phyloP scores from a whole-genome alignment of 2,797 vertebrate genomes.

The Poeciliopsis turneri region DNA sequence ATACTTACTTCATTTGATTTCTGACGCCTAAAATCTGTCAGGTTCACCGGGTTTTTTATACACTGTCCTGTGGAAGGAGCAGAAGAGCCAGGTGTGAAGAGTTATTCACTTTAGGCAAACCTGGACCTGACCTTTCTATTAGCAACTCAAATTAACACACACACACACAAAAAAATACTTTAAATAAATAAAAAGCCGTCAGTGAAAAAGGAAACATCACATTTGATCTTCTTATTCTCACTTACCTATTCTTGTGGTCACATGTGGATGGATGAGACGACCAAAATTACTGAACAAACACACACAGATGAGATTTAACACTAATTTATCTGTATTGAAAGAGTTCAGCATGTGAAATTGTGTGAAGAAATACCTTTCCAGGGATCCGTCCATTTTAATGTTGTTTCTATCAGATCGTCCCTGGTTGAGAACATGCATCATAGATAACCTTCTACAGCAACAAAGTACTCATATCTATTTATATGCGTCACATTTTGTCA shows the following conservation, averaged over 20 bases:
- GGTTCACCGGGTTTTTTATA: conserved; percentile 15
- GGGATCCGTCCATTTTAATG: conserved; percentile 21
- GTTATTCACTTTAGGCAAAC: background rate
- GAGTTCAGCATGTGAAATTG: background rate
- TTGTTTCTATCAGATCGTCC: conserved; percentile 44
- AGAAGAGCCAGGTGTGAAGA: background rate
- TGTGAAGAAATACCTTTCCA: conserved; percentile 49
- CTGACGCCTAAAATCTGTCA: conserved; percentile 13
- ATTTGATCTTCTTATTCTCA: background rate
- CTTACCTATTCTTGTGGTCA: conserved; percentile 37
- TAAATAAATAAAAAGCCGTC: background rate
- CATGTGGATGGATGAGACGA: conserved; percentile 9
- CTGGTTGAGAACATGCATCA: conserved; percentile 49
- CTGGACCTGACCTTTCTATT: background rate
- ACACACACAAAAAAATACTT: background rate
- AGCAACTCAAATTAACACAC: background rate
- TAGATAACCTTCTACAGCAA: background rate
- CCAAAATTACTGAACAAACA: conserved; percentile 38
- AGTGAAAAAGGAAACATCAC: background rate
- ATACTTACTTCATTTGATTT: conserved; percentile 60
- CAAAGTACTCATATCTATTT: too few relatives aligned
- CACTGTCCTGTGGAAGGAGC: conserved; percentile 31
- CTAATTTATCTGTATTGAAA: background rate
- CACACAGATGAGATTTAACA: conserved; percentile 1
- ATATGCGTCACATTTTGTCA: background rate